Conservation (phyloP, 2,888 invertebrate species). For the Limnephilus rhombicus region DNA sequence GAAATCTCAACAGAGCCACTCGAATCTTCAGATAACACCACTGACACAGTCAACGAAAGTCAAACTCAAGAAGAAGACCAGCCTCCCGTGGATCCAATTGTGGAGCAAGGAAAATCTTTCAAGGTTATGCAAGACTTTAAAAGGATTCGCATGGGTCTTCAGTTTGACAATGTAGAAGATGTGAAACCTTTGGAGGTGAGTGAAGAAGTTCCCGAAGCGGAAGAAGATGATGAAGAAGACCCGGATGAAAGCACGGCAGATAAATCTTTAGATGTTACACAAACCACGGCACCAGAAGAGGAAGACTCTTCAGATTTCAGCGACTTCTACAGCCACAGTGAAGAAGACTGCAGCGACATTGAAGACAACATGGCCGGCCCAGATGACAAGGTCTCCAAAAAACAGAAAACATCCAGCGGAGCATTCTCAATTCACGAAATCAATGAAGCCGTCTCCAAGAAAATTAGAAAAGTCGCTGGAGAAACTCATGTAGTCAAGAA, state of each 20-base stretch:
- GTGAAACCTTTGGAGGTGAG: slow-evolving; percentile 79
- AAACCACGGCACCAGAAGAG: slow-evolving; percentile 71
- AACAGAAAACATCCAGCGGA: slow-evolving; percentile 76
- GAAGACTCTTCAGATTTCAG: slow-evolving; percentile 82
- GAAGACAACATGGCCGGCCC: slow-evolving; percentile 74
- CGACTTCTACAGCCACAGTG: slow-evolving; percentile 83
- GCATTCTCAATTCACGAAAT: slow-evolving; percentile 78
- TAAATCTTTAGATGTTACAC: slow-evolving; percentile 68
- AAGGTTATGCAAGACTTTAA: slow-evolving; percentile 88
- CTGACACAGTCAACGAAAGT: slow-evolving; percentile 68
- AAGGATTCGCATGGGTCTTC: slow-evolving; percentile 86
- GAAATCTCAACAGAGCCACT: slow-evolving; percentile 67
- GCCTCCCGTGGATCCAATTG: slow-evolving; percentile 70
- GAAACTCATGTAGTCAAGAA: slow-evolving; percentile 73
- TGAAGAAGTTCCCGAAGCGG: slow-evolving; percentile 69
- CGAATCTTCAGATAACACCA: slow-evolving; percentile 65
- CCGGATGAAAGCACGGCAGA: slow-evolving; percentile 72
- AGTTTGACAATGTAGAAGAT: slow-evolving; percentile 82
- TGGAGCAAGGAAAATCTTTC: slow-evolving; percentile 73
- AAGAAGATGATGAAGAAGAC: slow-evolving; percentile 71
- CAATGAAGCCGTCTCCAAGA: slow-evolving; percentile 72
- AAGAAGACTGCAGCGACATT: slow-evolving; percentile 77
- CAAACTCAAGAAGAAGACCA: slow-evolving; percentile 68
- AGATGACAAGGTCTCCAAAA: slow-evolving; percentile 67
- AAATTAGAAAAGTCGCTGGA: slow-evolving; percentile 67